Percentiles rank a stretch among this genome's conserved stretches.
phyloP scores from a whole-genome alignment of 1,140 invertebrate species.

The Lepidurus arcticus region DNA sequence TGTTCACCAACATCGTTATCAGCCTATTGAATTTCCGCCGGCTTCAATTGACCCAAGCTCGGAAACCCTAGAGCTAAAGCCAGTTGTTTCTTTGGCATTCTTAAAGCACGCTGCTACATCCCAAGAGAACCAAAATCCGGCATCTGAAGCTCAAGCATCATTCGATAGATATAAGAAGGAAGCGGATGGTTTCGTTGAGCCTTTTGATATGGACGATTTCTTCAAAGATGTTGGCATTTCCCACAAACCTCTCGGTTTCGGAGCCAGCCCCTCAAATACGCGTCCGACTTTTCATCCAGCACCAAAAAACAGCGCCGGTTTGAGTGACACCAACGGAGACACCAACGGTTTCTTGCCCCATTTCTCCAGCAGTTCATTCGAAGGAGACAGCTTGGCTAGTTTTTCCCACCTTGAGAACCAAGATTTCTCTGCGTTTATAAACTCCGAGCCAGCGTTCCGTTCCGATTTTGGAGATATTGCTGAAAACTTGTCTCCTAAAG shows the following conservation, averaged over 20 bases:
- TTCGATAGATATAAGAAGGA: background rate
- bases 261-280: background rate
- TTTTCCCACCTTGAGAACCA: slow-evolving; percentile 1
- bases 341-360: background rate
- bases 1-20: background rate
- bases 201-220: background rate
- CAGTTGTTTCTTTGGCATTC: background rate
- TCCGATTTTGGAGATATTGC: background rate
- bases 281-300: background rate
- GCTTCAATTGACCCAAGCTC: background rate
- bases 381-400: background rate
- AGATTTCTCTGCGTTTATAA: slow-evolving; percentile 3
- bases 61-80: background rate
- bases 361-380: background rate
- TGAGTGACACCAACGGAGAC: background rate
- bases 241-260: background rate
- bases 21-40: background rate
- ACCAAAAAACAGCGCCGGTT: background rate
- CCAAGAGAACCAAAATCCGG: background rate
- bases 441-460: background rate
- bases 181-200: background rate
- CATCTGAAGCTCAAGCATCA: background rate
- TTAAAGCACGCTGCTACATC: background rate
- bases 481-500: background rate
- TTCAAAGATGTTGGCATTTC: background rate